Base-by-base conservation (phyloP, 2,113 vertebrate genomes). In the Gymnocephalus cernua region DNA sequence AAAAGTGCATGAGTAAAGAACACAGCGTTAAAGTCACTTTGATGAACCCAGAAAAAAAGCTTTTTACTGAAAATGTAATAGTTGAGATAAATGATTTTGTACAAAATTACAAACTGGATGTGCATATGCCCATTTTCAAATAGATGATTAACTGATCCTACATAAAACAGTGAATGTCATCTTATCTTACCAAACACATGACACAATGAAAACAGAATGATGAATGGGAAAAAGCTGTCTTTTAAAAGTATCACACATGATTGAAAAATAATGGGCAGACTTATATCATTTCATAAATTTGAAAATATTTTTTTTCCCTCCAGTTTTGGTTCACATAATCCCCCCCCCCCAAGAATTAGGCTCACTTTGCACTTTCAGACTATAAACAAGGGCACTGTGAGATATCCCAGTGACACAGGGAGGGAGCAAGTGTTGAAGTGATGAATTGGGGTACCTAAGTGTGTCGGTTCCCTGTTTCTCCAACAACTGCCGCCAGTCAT, bases 401-500 rank as follows among this genome's bases (percentile, higher is more conserved):
- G 44, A 86, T 57, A 75, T 48, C 25, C 38, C 14, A 79, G 79
- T 47, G 59, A 67, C 79, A 82, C 69, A 53, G 41, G 54, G 11
- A 79, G 66, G 81, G 79, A 67, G 51, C 25, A 51, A 82, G 77
- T 59, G 69, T 11, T 85, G 68, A 80, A 71, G 88, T 92, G 86
- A 93, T 93, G 89, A 92, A 94, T 91, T 86, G 83, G 71, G 69
- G 71, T 67, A 85, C 83, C 77, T 82, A 38, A 67, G 61, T 77
- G 73, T 85, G 79, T 85, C 80, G 89, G 82, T 81, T 90, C 77
- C 82, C 82, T 83, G 66, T 86, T 91, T 89, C 85, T 88, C 74
- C 76, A 88, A 83, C 82, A 91, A 88, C 75, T 80, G 89, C 91
- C 89, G 16, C 68, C 73, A 89, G 92, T 89, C 92, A 91, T 84